Conservation (phyloP, 2,797 vertebrate genomes). For the Hyperoplus immaculatus region DNA sequence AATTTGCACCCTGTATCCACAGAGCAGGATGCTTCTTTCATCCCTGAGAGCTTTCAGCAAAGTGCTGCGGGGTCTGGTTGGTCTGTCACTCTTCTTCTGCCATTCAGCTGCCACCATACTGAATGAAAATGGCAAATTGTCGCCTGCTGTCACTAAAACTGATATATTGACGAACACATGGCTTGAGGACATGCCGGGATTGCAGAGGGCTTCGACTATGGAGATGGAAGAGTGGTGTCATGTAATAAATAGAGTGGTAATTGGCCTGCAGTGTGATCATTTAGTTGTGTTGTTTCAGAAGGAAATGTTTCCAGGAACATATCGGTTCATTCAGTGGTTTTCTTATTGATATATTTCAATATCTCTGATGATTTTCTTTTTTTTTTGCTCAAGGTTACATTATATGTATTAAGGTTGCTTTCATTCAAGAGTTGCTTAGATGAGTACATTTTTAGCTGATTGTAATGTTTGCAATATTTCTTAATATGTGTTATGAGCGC, state of each 20-base stretch:
- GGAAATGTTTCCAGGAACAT: constrained; percentile 21
- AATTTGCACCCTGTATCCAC: constrained; percentile 61
- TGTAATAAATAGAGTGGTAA: constrained; percentile 39
- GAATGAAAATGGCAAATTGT: constrained; percentile 65
- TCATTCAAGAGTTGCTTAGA: neutral
- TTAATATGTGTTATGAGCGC: neutral
- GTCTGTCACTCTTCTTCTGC: constrained; percentile 67
- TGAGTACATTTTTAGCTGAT: neutral
- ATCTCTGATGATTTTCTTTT: neutral
- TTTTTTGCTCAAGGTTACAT: neutral
- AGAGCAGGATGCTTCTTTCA: constrained; percentile 66
- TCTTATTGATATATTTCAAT: constrained; percentile 11
- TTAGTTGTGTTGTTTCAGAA: constrained; percentile 42
- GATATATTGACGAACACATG: constrained; percentile 45
- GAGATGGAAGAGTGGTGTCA: constrained; percentile 32
- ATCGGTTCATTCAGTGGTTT: constrained; percentile 1
- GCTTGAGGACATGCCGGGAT: constrained; percentile 39
- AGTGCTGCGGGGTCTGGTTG: constrained; percentile 60
- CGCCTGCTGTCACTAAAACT: constrained; percentile 60
- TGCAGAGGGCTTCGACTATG: constrained; percentile 17
- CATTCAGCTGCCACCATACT: constrained; percentile 48
- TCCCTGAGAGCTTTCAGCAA: constrained; percentile 57
- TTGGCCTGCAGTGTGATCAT: constrained; percentile 36
- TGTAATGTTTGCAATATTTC: neutral
- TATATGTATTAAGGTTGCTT: neutral